Evolutionary conservation across 2,888 invertebrate species (phyloP), one percentile per base, ranked within the genome.

Genomic region (Eristalis tenax): DNA sequence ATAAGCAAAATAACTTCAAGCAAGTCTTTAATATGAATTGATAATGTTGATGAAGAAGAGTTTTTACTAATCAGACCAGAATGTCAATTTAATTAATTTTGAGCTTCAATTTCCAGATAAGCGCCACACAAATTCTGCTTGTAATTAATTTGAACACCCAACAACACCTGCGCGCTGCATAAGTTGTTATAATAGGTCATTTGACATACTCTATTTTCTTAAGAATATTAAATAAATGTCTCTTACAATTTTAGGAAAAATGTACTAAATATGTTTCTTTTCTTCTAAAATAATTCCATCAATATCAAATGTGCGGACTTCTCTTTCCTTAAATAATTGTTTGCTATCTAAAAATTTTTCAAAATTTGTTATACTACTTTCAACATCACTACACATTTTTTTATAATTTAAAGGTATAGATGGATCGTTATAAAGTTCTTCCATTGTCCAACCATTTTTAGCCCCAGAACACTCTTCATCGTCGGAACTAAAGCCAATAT

Each of bases 281-380:
- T 80, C 89, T 80, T 68, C 78, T 73, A 90, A 89, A 81, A 91
- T 90, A 11, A 95, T 95, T 89, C 93, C 94, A 91, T 95, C 95
- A 88, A 95, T 94, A 89, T 94, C 94, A 90, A 93, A 95, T 2
- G 94, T 93, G 63, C 90, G 90, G 64, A 91, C 91, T 69, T 89
- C 81, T 10, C 81, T 89, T 71, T 78, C 74, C 59, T 59, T 83
- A 10, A 69, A 68, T 69, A 87, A 43, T 40, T 22, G 87, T 83
- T 89, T 89, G 23, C 81, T 82, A 89, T 91, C 91, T 78, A 93
- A 88, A 89, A 90, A 93, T 26, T 90, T 90, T 84, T 93, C 93
- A 81, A 93, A 93, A 71, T 91, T 90, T 70, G 90, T 91, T 78
- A 93, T 89, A 81, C 92, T 92, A 65, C 92, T 91, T 88, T 93